Evolutionary conservation across 2,113 vertebrate genomes (phyloP).

Genomic region (Dipodomys spectabilis): DNA sequence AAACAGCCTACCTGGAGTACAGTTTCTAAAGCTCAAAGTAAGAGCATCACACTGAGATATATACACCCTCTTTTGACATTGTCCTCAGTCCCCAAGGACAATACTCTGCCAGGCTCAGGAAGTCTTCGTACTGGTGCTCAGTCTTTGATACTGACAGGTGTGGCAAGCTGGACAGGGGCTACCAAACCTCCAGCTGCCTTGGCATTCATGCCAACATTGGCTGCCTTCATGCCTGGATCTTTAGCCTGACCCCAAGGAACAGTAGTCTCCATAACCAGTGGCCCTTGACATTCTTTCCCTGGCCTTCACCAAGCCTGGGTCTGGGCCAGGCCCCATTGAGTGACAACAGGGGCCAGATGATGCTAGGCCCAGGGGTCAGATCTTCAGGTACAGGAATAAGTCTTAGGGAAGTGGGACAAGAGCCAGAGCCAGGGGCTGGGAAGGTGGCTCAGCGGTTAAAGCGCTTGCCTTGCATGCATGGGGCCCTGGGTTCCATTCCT

Average conservation of each 20-base stretch:
- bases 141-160: slow-evolving; percentile 13
- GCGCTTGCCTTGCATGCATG: no score
- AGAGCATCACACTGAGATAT: not conserved
- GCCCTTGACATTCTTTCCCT: not conserved
- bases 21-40: not conserved
- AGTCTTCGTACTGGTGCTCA: no score
- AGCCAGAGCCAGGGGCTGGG: not conserved
- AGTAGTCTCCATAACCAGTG: not conserved
- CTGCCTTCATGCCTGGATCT: slow-evolving; percentile 33
- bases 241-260: not conserved
- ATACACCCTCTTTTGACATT: not conserved
- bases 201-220: not conserved
- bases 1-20: not conserved
- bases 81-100: not conserved
- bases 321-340: not conserved
- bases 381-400: no score
- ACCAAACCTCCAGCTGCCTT: not conserved
- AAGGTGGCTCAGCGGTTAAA: no score
- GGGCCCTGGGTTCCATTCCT: no score
- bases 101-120: slow-evolving; percentile 57
- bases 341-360: not conserved
- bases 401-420: no score
- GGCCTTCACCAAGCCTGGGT: not conserved
- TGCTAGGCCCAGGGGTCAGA: not conserved
- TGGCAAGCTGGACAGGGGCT: slow-evolving; percentile 34